Conservation (phyloP, 2,113 vertebrate genomes). For the Phocoena sinus region DNA sequence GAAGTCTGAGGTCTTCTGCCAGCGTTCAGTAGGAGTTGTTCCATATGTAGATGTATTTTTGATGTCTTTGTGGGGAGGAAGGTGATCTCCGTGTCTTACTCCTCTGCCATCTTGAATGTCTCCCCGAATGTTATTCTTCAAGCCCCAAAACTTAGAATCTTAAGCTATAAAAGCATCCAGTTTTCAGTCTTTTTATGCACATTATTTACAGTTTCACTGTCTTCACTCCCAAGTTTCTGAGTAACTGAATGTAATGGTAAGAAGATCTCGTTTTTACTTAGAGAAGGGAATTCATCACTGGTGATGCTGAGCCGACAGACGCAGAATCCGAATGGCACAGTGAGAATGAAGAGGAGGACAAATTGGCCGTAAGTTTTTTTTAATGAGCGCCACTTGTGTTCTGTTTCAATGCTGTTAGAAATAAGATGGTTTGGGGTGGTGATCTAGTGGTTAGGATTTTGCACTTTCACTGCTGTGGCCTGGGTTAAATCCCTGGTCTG, state of each 20-base stretch:
- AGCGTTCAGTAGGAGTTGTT: too few species aligned
- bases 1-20: too few species aligned
- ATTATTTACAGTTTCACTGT: not conserved
- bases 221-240: not conserved
- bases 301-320: conserved; percentile 92
- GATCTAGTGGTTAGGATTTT: fast-evolving
- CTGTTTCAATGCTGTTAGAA: fast-evolving
- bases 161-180: fast-evolving
- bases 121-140: fast-evolving
- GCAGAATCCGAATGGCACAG: conserved; percentile 96
- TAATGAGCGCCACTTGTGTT: fast-evolving
- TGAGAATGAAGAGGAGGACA: conserved; percentile 94
- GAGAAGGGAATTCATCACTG: conserved; percentile 92
- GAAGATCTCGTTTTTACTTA: conserved; percentile 62
- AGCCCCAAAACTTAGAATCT: not conserved
- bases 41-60: too few species aligned
- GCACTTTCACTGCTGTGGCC: not conserved
- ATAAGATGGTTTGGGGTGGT: too few species aligned
- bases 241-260: not conserved
- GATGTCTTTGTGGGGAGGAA: too few species aligned
- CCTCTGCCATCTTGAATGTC: too few species aligned
- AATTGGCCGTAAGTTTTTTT: conserved; percentile 88
- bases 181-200: not conserved
- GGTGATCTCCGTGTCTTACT: too few species aligned
- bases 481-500: not conserved